Base-by-base conservation (phyloP, 2,797 vertebrate genomes). In the Sus cebifrons region DNA sequence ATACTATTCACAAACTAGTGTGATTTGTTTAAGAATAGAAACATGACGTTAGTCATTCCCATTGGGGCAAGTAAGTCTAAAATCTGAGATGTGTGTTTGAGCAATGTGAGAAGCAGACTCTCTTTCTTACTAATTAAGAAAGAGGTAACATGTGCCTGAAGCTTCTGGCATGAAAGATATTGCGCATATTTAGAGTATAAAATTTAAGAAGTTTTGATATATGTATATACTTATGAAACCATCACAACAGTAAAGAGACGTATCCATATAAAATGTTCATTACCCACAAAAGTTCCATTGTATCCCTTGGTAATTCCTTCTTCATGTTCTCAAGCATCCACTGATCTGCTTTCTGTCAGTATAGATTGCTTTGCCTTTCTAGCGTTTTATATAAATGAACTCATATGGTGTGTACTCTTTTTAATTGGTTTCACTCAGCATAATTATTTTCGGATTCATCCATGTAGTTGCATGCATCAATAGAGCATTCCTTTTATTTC, bases 361-460 rank as follows among this genome's bases (percentile, higher is more conserved):
- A 23, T 86, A 79, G 36, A 89, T 83, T 68, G 70, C 70, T 86
- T 86, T 86, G 11, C 20, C 68, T 75, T 68, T 92, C 23, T 75
- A 75, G 29, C 68, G 62, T 29, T 89, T 79, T 88, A 85, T 49
- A 29, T 65, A 73, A 86, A 52, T 25, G 14, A 93, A 93, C 58
- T 74, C 18, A 67, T 93, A 60, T 0, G 44, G 18, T n/a, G 68
- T 75, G 5, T 56, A 32, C 9, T 36, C 60, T 58, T 52, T 85
- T 77, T 83, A 40, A 58, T 62, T 92, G 90, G 23, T 88, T 49
- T 32, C n/a, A 73, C 18, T 86, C 3, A 52, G 36, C 36, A 67
- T 73, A 85, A 65, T 78, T 54, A 68, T 71, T 89, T 78, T 84
- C 32, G 85, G 91, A 65, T 32, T 71, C 29, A 89, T 85, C 32